Percentiles rank a stretch among this genome's conserved stretches.
These are phyloP conservation scores for Mungos mungo DNA, from an alignment of 2,113 vertebrate species.

Conservation along the genomic window DNA sequence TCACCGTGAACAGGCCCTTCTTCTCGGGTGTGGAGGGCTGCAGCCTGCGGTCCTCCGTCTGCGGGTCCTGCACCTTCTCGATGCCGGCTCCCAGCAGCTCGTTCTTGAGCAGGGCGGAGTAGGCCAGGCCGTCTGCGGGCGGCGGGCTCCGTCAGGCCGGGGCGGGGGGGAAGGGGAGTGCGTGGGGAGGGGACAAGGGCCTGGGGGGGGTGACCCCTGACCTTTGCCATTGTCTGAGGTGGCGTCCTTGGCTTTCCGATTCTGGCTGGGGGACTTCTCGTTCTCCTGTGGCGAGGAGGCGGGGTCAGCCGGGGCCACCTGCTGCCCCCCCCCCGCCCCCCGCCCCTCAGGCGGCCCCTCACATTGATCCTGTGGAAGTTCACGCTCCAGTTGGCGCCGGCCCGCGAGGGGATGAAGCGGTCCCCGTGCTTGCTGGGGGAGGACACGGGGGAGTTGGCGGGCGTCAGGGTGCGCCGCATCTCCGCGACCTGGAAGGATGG, in stretches of 20 bases:
- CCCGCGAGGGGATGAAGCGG: constrained; percentile 97
- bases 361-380: constrained; percentile 99
- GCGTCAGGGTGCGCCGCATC: constrained; percentile 92
- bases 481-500: constrained; percentile 84
- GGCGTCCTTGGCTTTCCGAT: constrained; percentile 98
- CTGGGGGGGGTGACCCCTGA: constrained; percentile 62
- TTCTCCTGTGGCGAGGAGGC: constrained; percentile 90
- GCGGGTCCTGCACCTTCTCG: constrained; percentile 97
- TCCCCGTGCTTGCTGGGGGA: constrained; percentile 98
- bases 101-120: constrained; percentile 97
- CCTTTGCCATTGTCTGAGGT: constrained; percentile 98
- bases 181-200: fast-evolving
- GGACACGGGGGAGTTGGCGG: constrained; percentile 95
- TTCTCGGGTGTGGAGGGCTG: constrained; percentile 95
- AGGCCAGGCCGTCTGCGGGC: constrained; percentile 93
- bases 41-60: constrained; percentile 95
- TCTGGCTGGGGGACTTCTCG: constrained; percentile 98
- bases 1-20: constrained; percentile 96
- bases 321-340: background rate
- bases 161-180: background rate
- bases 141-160: background rate
- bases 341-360: constrained; percentile 56
- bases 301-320: background rate
- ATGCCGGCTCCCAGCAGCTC: constrained; percentile 97
- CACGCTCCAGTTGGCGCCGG: constrained; percentile 98